Percentiles rank a stretch among this genome's conserved stretches.
Evolutionary conservation across 2,113 vertebrate genomes (phyloP).

Genomic region (Felis chaus): DNA sequence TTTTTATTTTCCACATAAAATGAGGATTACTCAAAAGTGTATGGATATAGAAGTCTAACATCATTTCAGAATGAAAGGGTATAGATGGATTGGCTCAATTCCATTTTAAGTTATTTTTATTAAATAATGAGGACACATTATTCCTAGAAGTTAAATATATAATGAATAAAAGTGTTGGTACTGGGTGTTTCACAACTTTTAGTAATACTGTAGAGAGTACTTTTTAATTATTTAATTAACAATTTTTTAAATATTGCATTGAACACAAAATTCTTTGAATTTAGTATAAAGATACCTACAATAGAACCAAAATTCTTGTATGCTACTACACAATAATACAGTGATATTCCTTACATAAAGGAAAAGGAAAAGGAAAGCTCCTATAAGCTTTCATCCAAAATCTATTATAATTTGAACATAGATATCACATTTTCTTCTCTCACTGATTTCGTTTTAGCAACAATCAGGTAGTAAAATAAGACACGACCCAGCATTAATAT

Average conservation of each 20-base stretch:
- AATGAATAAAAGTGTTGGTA: neutral
- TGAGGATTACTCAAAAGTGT: neutral
- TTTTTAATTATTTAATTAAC: neutral
- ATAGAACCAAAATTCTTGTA: neutral
- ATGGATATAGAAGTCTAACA: neutral
- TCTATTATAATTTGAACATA: neutral
- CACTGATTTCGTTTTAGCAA: neutral
- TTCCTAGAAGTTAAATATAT: slow-evolving; percentile 12
- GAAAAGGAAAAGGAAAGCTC: neutral
- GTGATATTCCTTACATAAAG: neutral
- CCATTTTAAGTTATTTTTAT: neutral
- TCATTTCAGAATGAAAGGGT: slow-evolving; percentile 18
- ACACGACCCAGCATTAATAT: neutral
- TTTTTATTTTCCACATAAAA: neutral
- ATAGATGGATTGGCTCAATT: neutral
- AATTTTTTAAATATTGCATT: neutral
- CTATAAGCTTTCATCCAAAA: neutral
- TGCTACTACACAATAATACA: neutral
- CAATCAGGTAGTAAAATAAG: neutral
- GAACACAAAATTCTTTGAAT: neutral
- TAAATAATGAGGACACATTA: neutral
- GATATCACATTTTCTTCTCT: slow-evolving; percentile 32
- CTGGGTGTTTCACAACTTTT: neutral
- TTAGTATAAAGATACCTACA: neutral
- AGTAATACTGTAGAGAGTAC: neutral